Percentiles rank a stretch among this genome's conserved stretches.
phyloP scores from a whole-genome alignment of 2,888 invertebrate species.

The Dynastes tityus region DNA sequence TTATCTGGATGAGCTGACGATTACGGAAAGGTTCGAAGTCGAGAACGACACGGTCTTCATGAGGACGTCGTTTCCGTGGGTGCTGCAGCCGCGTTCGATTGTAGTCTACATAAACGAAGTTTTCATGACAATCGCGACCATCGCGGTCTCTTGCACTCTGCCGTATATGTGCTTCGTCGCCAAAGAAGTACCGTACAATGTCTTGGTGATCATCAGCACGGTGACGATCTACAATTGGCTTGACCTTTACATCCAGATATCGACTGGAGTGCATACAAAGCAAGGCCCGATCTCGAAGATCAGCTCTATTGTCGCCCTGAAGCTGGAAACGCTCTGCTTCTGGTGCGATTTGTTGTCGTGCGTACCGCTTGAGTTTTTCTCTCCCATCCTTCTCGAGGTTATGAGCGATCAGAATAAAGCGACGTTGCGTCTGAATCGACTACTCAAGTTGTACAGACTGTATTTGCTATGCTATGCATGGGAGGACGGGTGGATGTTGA shows the following conservation, averaged over 20 bases:
- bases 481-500: constrained; percentile 39
- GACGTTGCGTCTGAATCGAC: constrained; percentile 49
- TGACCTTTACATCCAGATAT: constrained; percentile 53
- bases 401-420: constrained; percentile 35
- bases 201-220: constrained; percentile 25
- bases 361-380: constrained; percentile 53
- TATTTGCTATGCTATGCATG: constrained; percentile 20
- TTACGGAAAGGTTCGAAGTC: constrained; percentile 52
- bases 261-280: constrained; percentile 50
- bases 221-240: constrained; percentile 42
- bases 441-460: constrained; percentile 51
- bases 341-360: constrained; percentile 51
- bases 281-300: constrained; percentile 47
- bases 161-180: constrained; percentile 53
- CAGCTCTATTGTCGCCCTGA: constrained; percentile 43
- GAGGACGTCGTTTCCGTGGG: constrained; percentile 54
- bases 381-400: constrained; percentile 41
- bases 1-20: constrained; percentile 54
- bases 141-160: constrained; percentile 33
- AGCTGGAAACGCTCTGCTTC: constrained; percentile 35
- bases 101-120: constrained; percentile 47
- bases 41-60: constrained; percentile 55
- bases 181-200: constrained; percentile 4
- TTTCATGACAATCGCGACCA: constrained; percentile 46
- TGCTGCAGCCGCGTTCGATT: constrained; percentile 53